Percentiles rank a stretch among this genome's conserved stretches.
Conservation (phyloP, 2,888 invertebrate genomes). For the Macrosiphum euphorbiae region DNA sequence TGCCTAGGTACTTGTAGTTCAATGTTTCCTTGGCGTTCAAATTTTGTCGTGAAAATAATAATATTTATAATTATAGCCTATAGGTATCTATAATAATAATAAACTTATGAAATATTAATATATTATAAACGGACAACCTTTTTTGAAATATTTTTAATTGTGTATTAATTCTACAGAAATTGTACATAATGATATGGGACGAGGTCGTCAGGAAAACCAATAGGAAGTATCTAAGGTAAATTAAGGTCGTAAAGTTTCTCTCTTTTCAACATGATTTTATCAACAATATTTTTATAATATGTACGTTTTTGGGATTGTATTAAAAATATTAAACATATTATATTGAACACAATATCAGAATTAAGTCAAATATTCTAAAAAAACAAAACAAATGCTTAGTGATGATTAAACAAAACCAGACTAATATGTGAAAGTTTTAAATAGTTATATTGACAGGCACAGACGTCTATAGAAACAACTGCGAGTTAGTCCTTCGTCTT, state of each 20-base stretch:
- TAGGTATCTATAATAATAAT: not conserved
- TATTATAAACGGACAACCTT: not conserved
- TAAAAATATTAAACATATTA: not conserved
- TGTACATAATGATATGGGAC: not conserved
- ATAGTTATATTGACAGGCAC: slow-evolving; percentile 3
- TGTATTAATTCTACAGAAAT: not conserved
- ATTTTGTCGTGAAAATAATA: not conserved
- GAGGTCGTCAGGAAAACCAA: slow-evolving; percentile 15
- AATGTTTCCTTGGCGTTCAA: not conserved
- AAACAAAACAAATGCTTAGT: not conserved
- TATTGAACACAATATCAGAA: not conserved
- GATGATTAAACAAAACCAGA: slow-evolving; percentile 46
- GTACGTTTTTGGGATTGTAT: not conserved
- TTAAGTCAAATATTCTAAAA: not conserved
- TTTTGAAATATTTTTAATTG: not conserved
- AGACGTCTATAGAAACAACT: not conserved
- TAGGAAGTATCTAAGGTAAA: slow-evolving; percentile 7
- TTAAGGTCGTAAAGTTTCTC: slow-evolving; percentile 22
- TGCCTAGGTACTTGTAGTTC: not conserved
- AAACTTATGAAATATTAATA: not conserved
- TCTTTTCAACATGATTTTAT: not conserved
- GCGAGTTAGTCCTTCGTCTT: not conserved
- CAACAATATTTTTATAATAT: not conserved
- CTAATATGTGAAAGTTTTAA: slow-evolving; percentile 40
- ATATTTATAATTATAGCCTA: not conserved